These are phyloP conservation scores for Dreissena polymorpha DNA, from an alignment of 1,140 invertebrate species.

Conservation along the genomic window DNA sequence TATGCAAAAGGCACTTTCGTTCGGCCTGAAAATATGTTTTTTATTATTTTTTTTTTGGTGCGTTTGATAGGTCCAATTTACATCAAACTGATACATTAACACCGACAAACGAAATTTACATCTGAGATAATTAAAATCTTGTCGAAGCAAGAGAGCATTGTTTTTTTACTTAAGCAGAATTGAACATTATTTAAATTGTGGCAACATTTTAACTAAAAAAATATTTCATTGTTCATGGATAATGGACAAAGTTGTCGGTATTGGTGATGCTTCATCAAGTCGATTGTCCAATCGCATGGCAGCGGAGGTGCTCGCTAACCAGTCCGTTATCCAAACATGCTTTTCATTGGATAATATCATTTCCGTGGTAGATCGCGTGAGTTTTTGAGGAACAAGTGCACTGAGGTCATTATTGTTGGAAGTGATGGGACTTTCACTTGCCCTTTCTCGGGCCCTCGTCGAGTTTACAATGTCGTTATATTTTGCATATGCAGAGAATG, in stretches of 20 bases:
- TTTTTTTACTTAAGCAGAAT: too few species aligned
- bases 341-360: conserved; percentile 47
- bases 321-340: conserved; percentile 49
- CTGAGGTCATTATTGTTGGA: conserved; percentile 46
- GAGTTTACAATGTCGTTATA: conserved; percentile 53
- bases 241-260: conserved; percentile 34
- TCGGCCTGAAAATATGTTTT: too few species aligned
- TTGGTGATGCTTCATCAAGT: conserved; percentile 4
- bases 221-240: conserved; percentile 40
- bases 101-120: too few species aligned
- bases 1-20: too few species aligned
- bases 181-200: too few species aligned
- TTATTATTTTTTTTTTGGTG: too few species aligned
- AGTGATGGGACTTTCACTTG: conserved; percentile 47
- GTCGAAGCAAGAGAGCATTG: too few species aligned
- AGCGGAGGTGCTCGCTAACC: conserved; percentile 49
- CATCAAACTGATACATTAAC: too few species aligned
- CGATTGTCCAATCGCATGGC: conserved; percentile 31
- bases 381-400: conserved; percentile 41
- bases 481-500: conserved; percentile 50
- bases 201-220: too few species aligned
- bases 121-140: too few species aligned
- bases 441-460: conserved; percentile 34
- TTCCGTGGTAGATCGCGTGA: neutral
- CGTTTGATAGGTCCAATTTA: too few species aligned